Conservation (phyloP, 64 coral and sea anemone genomes). For the Exaiptasia diaphana region DNA sequence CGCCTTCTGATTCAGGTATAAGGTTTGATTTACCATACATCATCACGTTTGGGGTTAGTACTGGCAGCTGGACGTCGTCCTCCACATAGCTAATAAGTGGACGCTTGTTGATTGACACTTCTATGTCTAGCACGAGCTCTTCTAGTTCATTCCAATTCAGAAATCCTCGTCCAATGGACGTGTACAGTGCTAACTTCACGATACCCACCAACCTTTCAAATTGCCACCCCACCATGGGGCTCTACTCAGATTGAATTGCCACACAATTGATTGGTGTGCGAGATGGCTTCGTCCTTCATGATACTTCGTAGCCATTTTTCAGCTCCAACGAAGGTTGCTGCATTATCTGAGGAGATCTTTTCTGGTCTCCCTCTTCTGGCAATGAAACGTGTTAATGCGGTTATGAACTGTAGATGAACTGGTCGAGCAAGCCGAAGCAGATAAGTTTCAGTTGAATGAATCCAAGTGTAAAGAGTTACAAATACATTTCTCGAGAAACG, state of each 20-base stretch:
- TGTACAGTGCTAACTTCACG: neutral
- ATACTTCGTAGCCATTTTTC: neutral
- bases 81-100: neutral
- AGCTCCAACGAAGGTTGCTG: neutral
- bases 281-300: neutral
- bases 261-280: neutral
- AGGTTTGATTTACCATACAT: neutral
- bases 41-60: conserved; percentile 15
- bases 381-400: neutral
- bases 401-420: too few species aligned
- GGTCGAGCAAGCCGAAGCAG: too few species aligned
- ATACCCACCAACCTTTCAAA: conserved; percentile 5
- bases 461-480: too few species aligned
- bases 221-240: conserved; percentile 29
- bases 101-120: neutral
- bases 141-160: neutral
- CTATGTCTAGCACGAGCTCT: neutral
- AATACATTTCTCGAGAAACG: too few species aligned
- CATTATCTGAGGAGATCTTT: conserved; percentile 4
- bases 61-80: conserved; percentile 20
- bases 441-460: too few species aligned
- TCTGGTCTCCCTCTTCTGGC: neutral
- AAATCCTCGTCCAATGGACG: neutral
- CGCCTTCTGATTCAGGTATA: neutral
- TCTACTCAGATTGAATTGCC: conserved; percentile 13